Conservation (phyloP, 2,797 vertebrate species). For the Crocidura indochinensis region DNA sequence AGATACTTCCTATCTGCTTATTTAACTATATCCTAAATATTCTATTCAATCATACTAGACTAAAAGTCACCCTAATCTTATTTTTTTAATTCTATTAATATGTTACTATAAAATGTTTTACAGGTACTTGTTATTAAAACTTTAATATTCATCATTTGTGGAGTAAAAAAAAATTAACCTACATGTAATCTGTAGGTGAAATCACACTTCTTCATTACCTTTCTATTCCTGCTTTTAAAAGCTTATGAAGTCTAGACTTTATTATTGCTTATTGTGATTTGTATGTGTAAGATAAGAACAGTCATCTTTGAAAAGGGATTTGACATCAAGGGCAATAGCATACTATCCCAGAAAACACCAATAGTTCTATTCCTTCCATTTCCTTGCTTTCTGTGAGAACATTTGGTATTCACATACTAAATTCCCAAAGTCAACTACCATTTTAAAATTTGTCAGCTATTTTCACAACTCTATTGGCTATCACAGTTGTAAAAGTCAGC, state of each 20-base stretch:
- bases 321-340: not conserved
- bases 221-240: not conserved
- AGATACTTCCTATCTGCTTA: not conserved
- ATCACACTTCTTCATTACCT: not conserved
- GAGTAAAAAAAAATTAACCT: not conserved
- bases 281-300: not conserved
- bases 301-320: not conserved
- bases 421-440: not conserved
- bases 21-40: not conserved
- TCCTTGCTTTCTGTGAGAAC: not conserved
- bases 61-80: not conserved
- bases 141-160: not conserved
- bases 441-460: not conserved
- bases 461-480: not conserved
- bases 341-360: not conserved
- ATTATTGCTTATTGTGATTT: constrained; percentile 15
- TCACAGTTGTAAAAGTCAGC: not conserved
- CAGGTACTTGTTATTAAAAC: not conserved
- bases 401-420: not conserved
- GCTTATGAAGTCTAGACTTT: not conserved
- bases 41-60: not conserved
- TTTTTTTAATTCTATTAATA: not conserved
- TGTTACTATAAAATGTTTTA: not conserved
- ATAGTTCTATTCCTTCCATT: not conserved
- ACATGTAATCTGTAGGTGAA: not conserved